Evolutionary conservation across 2,797 vertebrate species (phyloP).

Genomic region (Sternotherus odoratus): DNA sequence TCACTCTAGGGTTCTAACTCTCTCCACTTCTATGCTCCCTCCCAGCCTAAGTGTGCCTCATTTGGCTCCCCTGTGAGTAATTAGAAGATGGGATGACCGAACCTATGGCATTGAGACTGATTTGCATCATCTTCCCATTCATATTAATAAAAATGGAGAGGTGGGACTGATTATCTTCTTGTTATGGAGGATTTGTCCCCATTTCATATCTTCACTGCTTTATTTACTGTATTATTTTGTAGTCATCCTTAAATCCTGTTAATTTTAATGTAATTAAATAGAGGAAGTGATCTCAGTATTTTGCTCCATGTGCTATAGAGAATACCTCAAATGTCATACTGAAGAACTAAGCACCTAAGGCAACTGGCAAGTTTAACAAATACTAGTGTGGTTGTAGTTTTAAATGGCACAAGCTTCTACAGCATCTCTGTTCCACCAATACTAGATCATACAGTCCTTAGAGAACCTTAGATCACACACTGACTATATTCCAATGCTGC

Average conservation of each 20-base stretch:
- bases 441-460: not conserved
- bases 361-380: constrained; percentile 13
- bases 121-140: constrained; percentile 46
- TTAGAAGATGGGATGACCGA: not conserved
- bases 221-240: not conserved
- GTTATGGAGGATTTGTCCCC: constrained; percentile 39
- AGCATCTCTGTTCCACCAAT: not conserved
- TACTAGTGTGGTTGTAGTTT: constrained; percentile 2
- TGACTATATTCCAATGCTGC: not conserved
- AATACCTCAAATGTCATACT: not conserved
- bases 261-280: constrained; percentile 47
- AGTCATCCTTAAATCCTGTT: constrained; percentile 25
- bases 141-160: constrained; percentile 41
- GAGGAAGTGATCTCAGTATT: not conserved
- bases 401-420: not conserved
- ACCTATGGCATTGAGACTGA: not conserved
- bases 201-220: constrained; percentile 23
- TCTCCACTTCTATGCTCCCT: not conserved
- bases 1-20: not conserved
- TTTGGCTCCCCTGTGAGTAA: constrained; percentile 16
- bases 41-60: not conserved
- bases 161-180: constrained; percentile 17
- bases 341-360: constrained; percentile 4
- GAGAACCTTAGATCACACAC: not conserved
- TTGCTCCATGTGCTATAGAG: not conserved